A percentile compares a stretch with the other conserved stretches of the same genome.
phyloP scores from a whole-genome alignment of 2,797 vertebrate species.

The Sebastes matsubarae region DNA sequence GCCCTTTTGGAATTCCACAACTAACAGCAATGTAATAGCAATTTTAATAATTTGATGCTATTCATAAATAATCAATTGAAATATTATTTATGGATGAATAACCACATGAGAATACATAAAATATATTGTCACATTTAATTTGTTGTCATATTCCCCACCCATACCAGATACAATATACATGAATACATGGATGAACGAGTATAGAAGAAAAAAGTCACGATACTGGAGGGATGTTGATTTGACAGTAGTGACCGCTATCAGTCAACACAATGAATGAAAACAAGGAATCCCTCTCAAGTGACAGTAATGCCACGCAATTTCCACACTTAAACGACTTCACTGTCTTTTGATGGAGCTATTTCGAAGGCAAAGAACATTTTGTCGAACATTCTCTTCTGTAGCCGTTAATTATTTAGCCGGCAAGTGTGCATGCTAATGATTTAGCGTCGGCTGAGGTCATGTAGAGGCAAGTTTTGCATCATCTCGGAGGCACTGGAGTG shows the following conservation, averaged over 20 bases:
- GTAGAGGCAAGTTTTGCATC: conserved; percentile 22
- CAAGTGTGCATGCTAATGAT: conserved; percentile 25
- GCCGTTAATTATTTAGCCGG: conserved; percentile 32
- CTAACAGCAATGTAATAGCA: too few relatives aligned
- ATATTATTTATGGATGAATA: background rate
- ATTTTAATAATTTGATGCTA: background rate
- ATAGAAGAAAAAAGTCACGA: background rate
- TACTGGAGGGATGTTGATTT: background rate
- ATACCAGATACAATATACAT: background rate
- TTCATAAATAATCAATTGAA: background rate
- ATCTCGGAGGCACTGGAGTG: conserved; percentile 17
- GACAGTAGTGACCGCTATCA: background rate
- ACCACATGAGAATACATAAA: background rate
- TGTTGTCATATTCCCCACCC: background rate
- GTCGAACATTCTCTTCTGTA: conserved; percentile 9
- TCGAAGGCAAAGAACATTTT: background rate
- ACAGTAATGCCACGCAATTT: background rate
- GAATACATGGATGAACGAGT: background rate
- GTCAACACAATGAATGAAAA: background rate
- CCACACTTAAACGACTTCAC: background rate
- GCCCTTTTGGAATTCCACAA: background rate
- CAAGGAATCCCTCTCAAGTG: background rate
- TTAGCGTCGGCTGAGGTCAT: background rate
- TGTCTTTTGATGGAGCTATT: conserved; percentile 6
- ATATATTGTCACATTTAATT: background rate